Evolutionary conservation across 2,113 vertebrate genomes (phyloP).

Genomic region (Falco punctatus): DNA sequence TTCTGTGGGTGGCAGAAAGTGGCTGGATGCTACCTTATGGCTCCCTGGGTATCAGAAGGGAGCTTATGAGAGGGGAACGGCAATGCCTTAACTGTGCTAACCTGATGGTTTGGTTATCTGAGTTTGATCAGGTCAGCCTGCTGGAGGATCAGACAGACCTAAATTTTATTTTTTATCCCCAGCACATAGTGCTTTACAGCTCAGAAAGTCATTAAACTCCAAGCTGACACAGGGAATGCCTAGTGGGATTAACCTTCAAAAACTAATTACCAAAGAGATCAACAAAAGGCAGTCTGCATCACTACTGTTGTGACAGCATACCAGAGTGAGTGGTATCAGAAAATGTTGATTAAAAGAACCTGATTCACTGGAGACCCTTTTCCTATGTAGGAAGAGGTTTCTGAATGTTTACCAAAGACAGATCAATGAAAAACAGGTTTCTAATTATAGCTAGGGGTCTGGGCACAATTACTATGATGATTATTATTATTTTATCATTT

Average conservation of each 20-base stretch:
- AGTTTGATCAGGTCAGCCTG: not conserved
- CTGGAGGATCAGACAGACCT: not conserved
- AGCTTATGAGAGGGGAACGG: not conserved
- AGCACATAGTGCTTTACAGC: conserved; percentile 11
- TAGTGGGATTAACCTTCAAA: conserved; percentile 67
- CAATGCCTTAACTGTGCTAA: not conserved
- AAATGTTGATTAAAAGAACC: not conserved
- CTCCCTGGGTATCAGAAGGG: not conserved
- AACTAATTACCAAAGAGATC: conserved; percentile 65
- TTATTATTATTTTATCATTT: not conserved
- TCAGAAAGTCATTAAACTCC: conserved; percentile 47
- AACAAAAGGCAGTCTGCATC: conserved; percentile 24
- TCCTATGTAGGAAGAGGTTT: not conserved
- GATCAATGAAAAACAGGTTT: not conserved
- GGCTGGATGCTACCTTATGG: not conserved
- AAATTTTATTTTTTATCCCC: conserved; percentile 26
- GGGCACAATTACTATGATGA: not conserved
- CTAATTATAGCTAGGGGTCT: not conserved
- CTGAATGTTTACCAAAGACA: not conserved
- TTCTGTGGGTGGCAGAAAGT: not conserved
- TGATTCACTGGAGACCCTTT: not conserved
- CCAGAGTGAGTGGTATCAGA: not conserved
- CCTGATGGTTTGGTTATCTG: not conserved
- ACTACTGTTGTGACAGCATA: not conserved
- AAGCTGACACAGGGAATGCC: conserved; percentile 20